A percentile compares a stretch with the other conserved stretches of the same genome.
phyloP scores from a whole-genome alignment of 2,888 invertebrate species.

The Agriopis marginaria region DNA sequence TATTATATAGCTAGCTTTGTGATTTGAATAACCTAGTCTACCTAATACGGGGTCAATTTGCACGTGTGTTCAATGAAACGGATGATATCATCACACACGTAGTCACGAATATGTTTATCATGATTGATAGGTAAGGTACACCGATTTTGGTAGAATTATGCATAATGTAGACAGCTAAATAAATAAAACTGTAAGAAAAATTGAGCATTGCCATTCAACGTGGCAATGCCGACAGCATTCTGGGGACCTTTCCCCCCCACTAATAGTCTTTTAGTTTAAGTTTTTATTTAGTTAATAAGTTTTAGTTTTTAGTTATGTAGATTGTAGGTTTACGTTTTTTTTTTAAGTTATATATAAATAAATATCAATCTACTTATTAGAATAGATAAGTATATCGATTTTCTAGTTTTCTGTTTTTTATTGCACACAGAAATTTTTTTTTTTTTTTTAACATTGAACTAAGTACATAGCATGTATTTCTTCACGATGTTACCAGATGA shows the following conservation, averaged over 20 bases:
- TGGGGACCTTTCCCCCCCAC: no score
- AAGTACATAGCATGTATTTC: not conserved
- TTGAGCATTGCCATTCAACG: no score
- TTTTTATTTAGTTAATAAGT: no score
- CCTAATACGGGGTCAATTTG: conserved; percentile 6
- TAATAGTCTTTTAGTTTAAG: no score
- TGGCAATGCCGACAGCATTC: no score
- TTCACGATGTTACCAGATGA: not conserved
- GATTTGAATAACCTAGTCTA: conserved; percentile 1
- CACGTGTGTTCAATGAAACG: conserved; percentile 18
- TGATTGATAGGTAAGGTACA: conserved; percentile 1
- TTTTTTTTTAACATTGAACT: not conserved
- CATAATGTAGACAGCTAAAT: not conserved
- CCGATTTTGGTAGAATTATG: not conserved
- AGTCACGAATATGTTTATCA: not conserved
- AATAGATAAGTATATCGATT: conserved; percentile 8
- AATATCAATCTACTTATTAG: not conserved
- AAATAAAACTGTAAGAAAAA: not conserved
- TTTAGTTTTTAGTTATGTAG: no score
- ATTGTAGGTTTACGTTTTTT: not conserved
- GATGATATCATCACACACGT: conserved; percentile 12
- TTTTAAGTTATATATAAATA: no score
- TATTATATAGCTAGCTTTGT: no score
- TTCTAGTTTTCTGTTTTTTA: conserved; percentile 3
- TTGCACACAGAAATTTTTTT: not conserved